These are phyloP conservation scores for Operophtera brumata DNA, from an alignment of 2,888 invertebrate species.

Conservation along the genomic window DNA sequence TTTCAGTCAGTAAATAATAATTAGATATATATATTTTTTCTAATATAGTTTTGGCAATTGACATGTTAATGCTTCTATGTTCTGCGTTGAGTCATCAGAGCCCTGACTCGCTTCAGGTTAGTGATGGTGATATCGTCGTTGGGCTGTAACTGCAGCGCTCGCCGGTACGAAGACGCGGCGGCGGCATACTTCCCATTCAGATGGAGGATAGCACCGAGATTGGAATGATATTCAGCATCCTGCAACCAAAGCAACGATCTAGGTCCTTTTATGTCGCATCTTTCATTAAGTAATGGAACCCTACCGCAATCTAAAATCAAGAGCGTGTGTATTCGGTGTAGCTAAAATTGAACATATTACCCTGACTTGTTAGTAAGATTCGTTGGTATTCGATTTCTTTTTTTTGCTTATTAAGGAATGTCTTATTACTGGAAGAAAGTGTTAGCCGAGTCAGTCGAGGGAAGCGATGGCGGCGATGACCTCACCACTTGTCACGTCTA, in stretches of 20 bases:
- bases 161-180: slow-evolving; percentile 92
- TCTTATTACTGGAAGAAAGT: no score
- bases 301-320: not conserved
- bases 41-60: slow-evolving; percentile 67
- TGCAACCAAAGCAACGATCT: slow-evolving; percentile 56
- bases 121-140: slow-evolving; percentile 93
- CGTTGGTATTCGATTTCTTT: no score
- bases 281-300: slow-evolving; percentile 22
- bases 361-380: no score
- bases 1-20: slow-evolving; percentile 38
- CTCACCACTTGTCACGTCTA: no score
- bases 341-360: no score
- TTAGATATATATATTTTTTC: slow-evolving; percentile 41
- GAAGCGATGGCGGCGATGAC: no score
- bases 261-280: not conserved
- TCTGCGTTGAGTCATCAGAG: slow-evolving; percentile 65
- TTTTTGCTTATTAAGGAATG: no score
- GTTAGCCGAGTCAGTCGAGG: no score
- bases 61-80: slow-evolving; percentile 54
- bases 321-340: no score
- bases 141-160: slow-evolving; percentile 92
- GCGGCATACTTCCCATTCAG: slow-evolving; percentile 93
- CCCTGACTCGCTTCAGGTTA: slow-evolving; percentile 85
- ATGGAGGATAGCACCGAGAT: slow-evolving; percentile 96
- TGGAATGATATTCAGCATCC: slow-evolving; percentile 95